Conservation (phyloP, 2,797 vertebrate species). For the Anableps anableps region DNA sequence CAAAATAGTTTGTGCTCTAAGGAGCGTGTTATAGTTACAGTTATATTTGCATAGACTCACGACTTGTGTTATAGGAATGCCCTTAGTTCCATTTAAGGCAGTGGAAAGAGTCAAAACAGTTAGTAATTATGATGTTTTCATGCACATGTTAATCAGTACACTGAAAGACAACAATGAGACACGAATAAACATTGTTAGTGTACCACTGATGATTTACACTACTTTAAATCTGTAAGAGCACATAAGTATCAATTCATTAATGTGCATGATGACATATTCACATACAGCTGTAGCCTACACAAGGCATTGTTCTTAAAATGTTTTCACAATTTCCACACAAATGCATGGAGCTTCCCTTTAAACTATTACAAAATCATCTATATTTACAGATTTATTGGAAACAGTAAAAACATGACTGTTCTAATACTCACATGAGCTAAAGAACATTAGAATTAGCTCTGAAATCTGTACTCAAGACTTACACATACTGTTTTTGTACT, state of each 20-base stretch:
- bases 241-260: constrained; percentile 2
- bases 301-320: constrained; percentile 41
- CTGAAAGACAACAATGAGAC: neutral
- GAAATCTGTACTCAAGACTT: constrained; percentile 34
- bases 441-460: constrained; percentile 38
- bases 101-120: constrained; percentile 39
- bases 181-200: neutral
- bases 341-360: constrained; percentile 13
- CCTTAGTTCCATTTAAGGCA: constrained; percentile 71
- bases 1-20: constrained; percentile 31
- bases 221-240: constrained; percentile 8
- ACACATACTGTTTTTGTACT: constrained; percentile 6
- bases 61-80: constrained; percentile 36
- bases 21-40: constrained; percentile 31
- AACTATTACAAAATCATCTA: constrained; percentile 35
- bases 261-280: constrained; percentile 33
- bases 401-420: constrained; percentile 24
- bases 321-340: constrained; percentile 22
- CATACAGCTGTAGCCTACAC: constrained; percentile 37
- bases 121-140: constrained; percentile 21
- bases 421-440: constrained; percentile 45
- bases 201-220: neutral
- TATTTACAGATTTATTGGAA: constrained; percentile 32
- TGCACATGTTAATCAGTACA: constrained; percentile 26
- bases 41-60: neutral